A percentile compares a stretch with the other conserved stretches of the same genome.
phyloP scores from a whole-genome alignment of 2,888 invertebrate species.

The Idaea biselata region DNA sequence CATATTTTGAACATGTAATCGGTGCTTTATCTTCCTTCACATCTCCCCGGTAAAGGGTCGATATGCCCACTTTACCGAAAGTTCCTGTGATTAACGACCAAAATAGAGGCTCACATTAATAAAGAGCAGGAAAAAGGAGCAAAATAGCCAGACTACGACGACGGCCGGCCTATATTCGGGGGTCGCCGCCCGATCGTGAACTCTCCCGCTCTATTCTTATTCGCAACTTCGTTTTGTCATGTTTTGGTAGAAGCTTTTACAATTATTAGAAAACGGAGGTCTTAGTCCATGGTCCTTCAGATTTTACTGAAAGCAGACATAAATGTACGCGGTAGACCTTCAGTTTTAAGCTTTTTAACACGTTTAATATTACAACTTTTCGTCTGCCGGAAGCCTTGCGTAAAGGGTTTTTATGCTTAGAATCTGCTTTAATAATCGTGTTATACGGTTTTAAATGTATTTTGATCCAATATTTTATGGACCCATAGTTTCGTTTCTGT shows the following conservation, averaged over 20 bases:
- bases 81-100: not conserved
- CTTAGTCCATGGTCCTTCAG: too few relatives aligned
- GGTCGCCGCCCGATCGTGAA: constrained; percentile 76
- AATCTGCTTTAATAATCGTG: too few relatives aligned
- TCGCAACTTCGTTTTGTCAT: constrained; percentile 18
- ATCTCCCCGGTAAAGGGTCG: not conserved
- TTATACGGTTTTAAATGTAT: too few relatives aligned
- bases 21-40: not conserved
- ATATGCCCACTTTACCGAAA: not conserved
- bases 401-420: too few relatives aligned
- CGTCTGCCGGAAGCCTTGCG: too few relatives aligned
- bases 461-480: too few relatives aligned
- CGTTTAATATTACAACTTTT: too few relatives aligned
- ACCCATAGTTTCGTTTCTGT: too few relatives aligned
- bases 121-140: not conserved
- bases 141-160: constrained; percentile 34
- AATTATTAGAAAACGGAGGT: too few relatives aligned
- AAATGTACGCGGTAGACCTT: too few relatives aligned
- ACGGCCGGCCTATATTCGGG: constrained; percentile 65
- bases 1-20: not conserved
- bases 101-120: not conserved
- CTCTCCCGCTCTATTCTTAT: constrained; percentile 57
- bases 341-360: too few relatives aligned
- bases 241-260: not conserved
- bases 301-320: too few relatives aligned